Evolutionary conservation across 2,113 vertebrate species (phyloP).

Genomic region (Cyanistes caeruleus): DNA sequence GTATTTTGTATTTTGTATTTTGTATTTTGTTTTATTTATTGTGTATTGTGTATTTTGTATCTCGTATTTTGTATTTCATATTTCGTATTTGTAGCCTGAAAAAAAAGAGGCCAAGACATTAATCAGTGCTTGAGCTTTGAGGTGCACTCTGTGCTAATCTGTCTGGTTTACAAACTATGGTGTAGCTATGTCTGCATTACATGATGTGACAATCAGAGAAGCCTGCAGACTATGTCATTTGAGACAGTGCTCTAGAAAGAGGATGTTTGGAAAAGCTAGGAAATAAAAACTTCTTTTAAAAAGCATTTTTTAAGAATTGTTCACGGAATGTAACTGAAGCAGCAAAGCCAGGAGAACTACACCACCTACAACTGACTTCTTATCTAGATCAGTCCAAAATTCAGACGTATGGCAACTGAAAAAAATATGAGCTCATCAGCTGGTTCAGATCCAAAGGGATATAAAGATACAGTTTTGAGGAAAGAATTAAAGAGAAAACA

Average conservation of each 20-base stretch:
- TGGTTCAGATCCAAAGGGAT: not conserved
- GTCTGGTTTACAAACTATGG: not conserved
- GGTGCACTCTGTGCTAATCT: not conserved
- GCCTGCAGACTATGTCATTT: not conserved
- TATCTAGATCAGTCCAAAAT: not conserved
- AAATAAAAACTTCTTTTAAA: not conserved
- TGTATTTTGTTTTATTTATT: too few relatives aligned
- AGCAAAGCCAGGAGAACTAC: not conserved
- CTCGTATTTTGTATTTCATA: too few relatives aligned
- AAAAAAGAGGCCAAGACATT: not conserved
- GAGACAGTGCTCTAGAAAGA: not conserved
- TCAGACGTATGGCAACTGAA: not conserved
- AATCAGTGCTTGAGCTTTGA: not conserved
- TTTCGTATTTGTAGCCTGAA: not conserved
- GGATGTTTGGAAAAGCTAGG: not conserved
- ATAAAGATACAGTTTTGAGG: not conserved
- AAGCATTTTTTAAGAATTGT: not conserved
- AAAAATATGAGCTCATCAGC: not conserved
- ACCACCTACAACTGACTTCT: not conserved
- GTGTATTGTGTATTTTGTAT: too few relatives aligned
- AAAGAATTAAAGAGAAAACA: not conserved
- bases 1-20: too few relatives aligned
- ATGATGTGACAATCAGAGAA: not conserved
- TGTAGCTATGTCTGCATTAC: accelerated
- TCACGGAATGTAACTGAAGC: not conserved